Evolutionary conservation across 2,888 invertebrate species (phyloP), one percentile per base, ranked within the genome.

Genomic region (Isotomurus palustris): DNA sequence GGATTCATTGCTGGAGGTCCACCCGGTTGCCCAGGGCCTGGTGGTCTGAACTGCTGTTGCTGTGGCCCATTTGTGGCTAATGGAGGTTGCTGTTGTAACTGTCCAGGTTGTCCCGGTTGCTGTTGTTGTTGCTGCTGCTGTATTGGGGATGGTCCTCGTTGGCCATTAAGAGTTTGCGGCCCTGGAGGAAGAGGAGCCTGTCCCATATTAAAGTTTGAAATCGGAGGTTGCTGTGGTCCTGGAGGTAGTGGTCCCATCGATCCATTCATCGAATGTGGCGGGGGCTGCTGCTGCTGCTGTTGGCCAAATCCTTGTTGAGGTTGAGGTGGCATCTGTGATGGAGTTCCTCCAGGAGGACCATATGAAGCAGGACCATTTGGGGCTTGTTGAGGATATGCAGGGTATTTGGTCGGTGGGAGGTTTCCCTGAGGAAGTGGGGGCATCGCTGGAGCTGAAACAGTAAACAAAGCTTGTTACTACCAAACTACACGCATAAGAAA

Each of bases 301-400:
- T 28, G 32, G n/a, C n/a, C n/a, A n/a, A n/a, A n/a, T 24, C 41
- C 22, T 3, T 41, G 32, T 8, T 17, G 22, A 35, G 19, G 49
- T 21, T n/a, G 49, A 14, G 24, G 32, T n/a, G 32, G 35, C 22
- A 25, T n/a, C n/a, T n/a, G n/a, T n/a, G n/a, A n/a, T n/a, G 24
- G n/a, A n/a, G n/a, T n/a, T n/a, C n/a, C n/a, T n/a, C n/a, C n/a
- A n/a, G n/a, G n/a, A n/a, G n/a, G 54, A 24, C 35, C 54, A n/a
- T 58, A 53, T 43, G 53, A 58, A 22, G 53, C 58, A 35, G 53
- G 51, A 17, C 35, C 29, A 40, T 53, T 36, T 47, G 41, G 36
- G 29, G 53, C 36, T 32, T 40, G 40, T 40, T 49, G 53, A 51
- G 63, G 50, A 56, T 64, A 48, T 41, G 38, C 27, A 21, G 53